Conservation (phyloP, 2,888 invertebrate species). For the Coelogynopora nodosa region DNA sequence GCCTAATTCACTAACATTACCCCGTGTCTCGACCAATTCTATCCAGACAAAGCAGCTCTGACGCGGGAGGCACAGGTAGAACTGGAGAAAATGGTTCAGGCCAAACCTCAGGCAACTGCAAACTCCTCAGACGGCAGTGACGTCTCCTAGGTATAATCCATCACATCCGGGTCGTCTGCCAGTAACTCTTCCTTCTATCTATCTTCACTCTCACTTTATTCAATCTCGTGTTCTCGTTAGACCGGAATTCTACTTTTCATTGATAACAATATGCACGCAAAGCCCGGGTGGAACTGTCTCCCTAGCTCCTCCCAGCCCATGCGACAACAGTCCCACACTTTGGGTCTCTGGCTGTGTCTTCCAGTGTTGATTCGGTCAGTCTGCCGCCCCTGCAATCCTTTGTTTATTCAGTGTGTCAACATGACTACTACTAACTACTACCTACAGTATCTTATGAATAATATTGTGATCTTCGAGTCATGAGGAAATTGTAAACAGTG, state of each 20-base stretch:
- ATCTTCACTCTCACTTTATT: neutral
- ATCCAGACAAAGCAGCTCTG: neutral
- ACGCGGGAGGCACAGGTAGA: slow-evolving; percentile 86
- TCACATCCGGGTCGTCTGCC: neutral
- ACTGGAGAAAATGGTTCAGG: slow-evolving; percentile 78
- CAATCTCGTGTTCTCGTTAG: neutral
- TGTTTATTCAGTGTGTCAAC: too few relatives aligned
- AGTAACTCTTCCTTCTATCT: too few relatives aligned
- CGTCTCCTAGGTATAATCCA: neutral
- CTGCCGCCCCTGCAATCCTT: neutral
- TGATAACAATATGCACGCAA: neutral
- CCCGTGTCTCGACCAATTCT: too few relatives aligned
- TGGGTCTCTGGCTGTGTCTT: neutral
- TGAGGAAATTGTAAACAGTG: neutral
- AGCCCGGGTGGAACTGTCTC: neutral
- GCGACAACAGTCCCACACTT: neutral
- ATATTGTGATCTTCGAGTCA: neutral
- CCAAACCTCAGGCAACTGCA: slow-evolving; percentile 60
- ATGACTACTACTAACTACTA: too few relatives aligned
- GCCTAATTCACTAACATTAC: too few relatives aligned
- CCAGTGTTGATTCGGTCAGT: neutral
- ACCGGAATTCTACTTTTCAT: neutral
- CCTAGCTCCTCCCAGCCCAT: neutral
- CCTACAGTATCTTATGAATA: neutral
- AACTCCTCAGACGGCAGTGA: neutral